Base-by-base conservation (phyloP, 1,140 invertebrate species). In the Drosophila tani region DNA sequence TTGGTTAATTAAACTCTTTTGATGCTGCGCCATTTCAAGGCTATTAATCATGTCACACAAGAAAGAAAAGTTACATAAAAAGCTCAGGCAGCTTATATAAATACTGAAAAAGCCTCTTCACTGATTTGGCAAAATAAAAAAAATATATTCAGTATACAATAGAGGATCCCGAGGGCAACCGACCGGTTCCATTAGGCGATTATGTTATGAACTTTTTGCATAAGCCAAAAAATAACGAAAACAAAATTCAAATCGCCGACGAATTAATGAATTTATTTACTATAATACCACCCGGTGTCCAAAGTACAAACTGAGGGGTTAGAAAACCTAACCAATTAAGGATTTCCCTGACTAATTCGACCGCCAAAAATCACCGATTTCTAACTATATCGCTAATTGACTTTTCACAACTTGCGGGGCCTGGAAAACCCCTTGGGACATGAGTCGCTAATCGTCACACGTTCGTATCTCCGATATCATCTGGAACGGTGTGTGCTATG, bases 181-280 rank as follows among this genome's bases (percentile, higher is more conserved):
- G 46, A 74, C 69, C 70, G 70, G 70, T 74, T 74, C 15, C 68
- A 60, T 73, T 60, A 71, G 35, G 46, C 24, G 68, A 60, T 60
- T 74, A 74, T 74, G 70, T 51, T 73, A 15, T 40, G 38, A 21
- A 29, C 19, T 38, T 73, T 73, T 74, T 74, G 70, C 70, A 74
- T 74, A 74, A 74, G 27, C 38, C 38, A 24, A 55, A 29, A 29
- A 29, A 73, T 12, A 50, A 27, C 35, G 45, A 58, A 71, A 73
- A 59, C 35, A 73, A 70, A 49, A 58, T 67, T 67, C 58, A 67
- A 66, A 64, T 67, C 29, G 14, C 29, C 58, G 29, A 58, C 9
- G 12, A 67, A 69, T 29, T 43, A 38, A 46, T 70, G n/a, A 21
- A 40, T 53, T 35, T 43, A 38, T 35, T 67, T 53, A 35, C 12